A percentile compares a stretch with the other conserved stretches of the same genome.
These are phyloP conservation scores for Caloenas nicobarica DNA, from an alignment of 2,113 vertebrate species.

Conservation along the genomic window DNA sequence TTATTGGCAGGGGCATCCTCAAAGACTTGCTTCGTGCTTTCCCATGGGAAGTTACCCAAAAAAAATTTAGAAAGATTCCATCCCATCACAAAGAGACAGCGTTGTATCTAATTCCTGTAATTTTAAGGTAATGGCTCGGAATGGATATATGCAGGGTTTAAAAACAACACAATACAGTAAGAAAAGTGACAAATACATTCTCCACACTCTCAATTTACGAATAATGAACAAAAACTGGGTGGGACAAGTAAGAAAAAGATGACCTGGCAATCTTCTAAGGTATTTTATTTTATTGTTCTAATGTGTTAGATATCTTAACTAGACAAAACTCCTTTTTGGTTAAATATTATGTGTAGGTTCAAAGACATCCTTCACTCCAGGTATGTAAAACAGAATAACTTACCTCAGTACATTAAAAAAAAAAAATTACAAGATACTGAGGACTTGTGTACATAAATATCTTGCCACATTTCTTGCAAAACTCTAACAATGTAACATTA, in stretches of 20 bases:
- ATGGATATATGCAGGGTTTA: background rate
- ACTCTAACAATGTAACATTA: background rate
- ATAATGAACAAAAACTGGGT: background rate
- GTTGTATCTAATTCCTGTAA: background rate
- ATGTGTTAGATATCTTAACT: background rate
- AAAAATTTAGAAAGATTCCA: too few species aligned
- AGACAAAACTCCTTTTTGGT: background rate
- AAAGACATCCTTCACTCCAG: background rate
- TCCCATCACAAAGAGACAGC: rapidly evolving
- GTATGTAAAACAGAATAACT: background rate
- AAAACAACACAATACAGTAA: background rate
- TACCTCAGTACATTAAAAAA: background rate
- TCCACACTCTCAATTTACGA: background rate
- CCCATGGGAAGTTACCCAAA: background rate
- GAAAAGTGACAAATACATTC: background rate
- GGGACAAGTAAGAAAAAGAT: background rate
- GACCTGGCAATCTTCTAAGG: background rate
- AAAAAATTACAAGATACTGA: background rate
- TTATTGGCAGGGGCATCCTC: background rate
- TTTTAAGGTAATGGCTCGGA: background rate
- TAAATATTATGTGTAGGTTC: background rate
- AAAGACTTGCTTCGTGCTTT: background rate
- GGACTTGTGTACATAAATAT: background rate
- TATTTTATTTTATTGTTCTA: background rate
- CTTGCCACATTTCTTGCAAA: background rate